These are phyloP conservation scores for Panthera leo DNA, from an alignment of 2,113 vertebrate species.

Conservation along the genomic window DNA sequence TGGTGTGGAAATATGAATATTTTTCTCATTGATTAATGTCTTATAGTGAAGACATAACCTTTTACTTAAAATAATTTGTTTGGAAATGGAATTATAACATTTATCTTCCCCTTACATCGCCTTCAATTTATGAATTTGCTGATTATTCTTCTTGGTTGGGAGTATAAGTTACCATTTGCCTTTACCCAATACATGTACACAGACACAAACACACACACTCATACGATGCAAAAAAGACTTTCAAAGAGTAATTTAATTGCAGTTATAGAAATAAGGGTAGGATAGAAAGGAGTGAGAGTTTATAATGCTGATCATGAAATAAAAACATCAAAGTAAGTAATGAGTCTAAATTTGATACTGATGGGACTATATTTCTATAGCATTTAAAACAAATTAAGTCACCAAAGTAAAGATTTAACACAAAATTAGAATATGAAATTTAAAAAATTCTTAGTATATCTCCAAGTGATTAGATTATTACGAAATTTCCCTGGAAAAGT, in stretches of 20 bases:
- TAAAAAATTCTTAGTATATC: neutral
- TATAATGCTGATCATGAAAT: constrained; percentile 44
- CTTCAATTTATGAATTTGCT: constrained; percentile 39
- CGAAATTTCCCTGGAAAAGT: constrained; percentile 1
- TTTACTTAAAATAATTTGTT: constrained; percentile 71
- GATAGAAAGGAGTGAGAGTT: neutral
- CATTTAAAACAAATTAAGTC: neutral
- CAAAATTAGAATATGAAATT: constrained; percentile 14
- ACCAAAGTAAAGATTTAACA: neutral
- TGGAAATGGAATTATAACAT: constrained; percentile 57
- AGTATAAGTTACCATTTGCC: neutral
- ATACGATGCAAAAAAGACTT: neutral
- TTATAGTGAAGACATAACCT: constrained; percentile 54
- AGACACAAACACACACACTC: neutral
- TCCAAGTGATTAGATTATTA: neutral
- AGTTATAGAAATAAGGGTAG: neutral
- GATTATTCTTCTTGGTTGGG: constrained; percentile 24
- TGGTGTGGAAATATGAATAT: constrained; percentile 57
- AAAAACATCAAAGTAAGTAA: constrained; percentile 29
- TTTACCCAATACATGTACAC: neutral
- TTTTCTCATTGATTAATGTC: constrained; percentile 67
- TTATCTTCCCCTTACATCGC: neutral
- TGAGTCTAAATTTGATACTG: constrained; percentile 14
- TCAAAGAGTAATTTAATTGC: neutral
- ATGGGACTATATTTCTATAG: neutral